Conservation (phyloP, 1,140 invertebrate species). For the Hylyphantes graminicola region DNA sequence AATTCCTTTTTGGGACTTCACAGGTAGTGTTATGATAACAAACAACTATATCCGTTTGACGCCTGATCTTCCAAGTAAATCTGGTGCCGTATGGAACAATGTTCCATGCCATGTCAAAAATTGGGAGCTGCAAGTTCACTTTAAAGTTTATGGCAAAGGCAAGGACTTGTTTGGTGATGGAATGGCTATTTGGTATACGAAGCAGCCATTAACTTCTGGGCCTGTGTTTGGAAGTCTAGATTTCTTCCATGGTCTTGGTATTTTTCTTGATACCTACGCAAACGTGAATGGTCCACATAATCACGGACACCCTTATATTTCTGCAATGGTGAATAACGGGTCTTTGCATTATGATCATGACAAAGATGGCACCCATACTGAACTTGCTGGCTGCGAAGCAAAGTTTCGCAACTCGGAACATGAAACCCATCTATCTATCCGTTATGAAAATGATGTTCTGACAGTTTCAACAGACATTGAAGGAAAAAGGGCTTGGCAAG, state of each 20-base stretch:
- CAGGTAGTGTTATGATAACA: slow-evolving; percentile 93
- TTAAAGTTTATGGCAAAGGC: slow-evolving; percentile 95
- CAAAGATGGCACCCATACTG: slow-evolving; percentile 96
- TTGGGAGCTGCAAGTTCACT: slow-evolving; percentile 97
- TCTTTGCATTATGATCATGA: slow-evolving; percentile 97
- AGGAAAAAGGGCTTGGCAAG: slow-evolving; percentile 92
- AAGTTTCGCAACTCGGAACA: slow-evolving; percentile 93
- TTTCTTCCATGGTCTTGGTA: slow-evolving; percentile 89
- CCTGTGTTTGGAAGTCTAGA: slow-evolving; percentile 97
- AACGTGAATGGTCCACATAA: slow-evolving; percentile 99
- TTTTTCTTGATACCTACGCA: slow-evolving; percentile 98
- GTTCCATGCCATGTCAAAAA: slow-evolving; percentile 80
- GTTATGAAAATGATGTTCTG: slow-evolving; percentile 84
- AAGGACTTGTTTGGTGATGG: slow-evolving; percentile 98
- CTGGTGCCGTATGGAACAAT: slow-evolving; percentile 95
- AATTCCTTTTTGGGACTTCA: slow-evolving; percentile 96
- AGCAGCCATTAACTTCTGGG: slow-evolving; percentile 85
- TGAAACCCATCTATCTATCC: slow-evolving; percentile 89
- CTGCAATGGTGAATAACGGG: slow-evolving; percentile 98
- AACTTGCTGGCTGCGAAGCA: slow-evolving; percentile 92
- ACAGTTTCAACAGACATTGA: slow-evolving; percentile 86
- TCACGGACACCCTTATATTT: slow-evolving; percentile 98
- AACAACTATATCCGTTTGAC: slow-evolving; percentile 94
- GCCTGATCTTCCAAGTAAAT: slow-evolving; percentile 90
- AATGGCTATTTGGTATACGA: slow-evolving; percentile 96